Evolutionary conservation across 1,140 invertebrate species (phyloP).

Genomic region (Hyles vespertilio): DNA sequence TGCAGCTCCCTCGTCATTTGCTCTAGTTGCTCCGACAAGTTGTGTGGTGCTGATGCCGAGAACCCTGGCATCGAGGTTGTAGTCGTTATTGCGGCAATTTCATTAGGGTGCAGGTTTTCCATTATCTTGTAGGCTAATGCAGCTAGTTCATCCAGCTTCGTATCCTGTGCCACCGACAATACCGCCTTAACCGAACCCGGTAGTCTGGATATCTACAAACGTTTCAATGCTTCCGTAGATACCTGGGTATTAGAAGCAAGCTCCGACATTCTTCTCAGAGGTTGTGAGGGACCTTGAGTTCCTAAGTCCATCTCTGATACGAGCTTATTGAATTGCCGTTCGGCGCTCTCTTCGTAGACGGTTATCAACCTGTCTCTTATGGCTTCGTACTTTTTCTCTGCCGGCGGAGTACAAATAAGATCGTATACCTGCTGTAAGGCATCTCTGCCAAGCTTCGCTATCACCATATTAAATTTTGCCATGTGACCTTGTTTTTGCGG

Average conservation of each 20-base stretch:
- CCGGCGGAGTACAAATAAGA: not conserved
- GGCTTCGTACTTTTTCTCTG: not conserved
- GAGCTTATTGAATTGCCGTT: conserved; percentile 10
- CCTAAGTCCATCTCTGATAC: conserved; percentile 7
- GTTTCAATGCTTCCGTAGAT: not conserved
- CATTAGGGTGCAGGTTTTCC: no score
- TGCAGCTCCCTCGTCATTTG: no score
- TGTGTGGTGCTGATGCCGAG: no score
- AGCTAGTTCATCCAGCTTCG: no score
- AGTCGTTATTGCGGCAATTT: no score
- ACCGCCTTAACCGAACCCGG: conserved; percentile 3
- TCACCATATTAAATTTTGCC: not conserved
- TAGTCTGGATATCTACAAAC: conserved; percentile 5
- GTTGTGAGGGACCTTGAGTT: conserved; percentile 6
- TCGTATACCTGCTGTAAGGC: not conserved
- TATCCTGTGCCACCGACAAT: no score
- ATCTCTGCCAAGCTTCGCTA: conserved; percentile 1
- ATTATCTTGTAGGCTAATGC: no score
- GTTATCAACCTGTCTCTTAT: not conserved
- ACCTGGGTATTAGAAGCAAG: not conserved
- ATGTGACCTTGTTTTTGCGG: not conserved
- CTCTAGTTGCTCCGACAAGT: no score
- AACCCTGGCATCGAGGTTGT: no score
- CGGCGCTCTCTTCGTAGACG: conserved; percentile 12
- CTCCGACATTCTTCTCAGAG: conserved; percentile 3